phyloP scores from a whole-genome alignment of 2,113 vertebrate species.

The Buteo buteo region DNA sequence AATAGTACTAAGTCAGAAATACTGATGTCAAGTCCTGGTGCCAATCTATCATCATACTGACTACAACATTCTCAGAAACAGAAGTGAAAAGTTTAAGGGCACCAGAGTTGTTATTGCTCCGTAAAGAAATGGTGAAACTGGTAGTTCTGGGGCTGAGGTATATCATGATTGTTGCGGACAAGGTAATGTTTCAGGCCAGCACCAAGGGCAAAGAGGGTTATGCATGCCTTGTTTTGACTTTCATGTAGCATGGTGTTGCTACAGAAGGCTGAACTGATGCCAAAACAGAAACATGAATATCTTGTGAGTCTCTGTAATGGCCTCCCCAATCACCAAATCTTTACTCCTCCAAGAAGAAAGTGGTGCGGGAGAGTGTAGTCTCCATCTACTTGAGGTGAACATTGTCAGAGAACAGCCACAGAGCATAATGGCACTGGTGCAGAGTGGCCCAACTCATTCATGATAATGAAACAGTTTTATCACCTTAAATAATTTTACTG shows the following conservation, averaged over 20 bases:
- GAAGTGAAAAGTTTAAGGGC: background rate
- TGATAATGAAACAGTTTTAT: background rate
- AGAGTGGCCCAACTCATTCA: background rate
- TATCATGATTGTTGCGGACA: background rate
- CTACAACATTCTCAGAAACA: background rate
- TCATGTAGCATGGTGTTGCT: background rate
- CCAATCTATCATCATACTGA: background rate
- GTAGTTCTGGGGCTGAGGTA: background rate
- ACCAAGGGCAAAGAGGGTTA: background rate
- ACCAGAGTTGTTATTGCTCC: background rate
- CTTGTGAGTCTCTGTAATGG: background rate
- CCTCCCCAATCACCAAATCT: background rate
- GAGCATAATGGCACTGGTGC: background rate
- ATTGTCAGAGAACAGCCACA: background rate
- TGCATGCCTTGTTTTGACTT: background rate
- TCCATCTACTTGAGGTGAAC: background rate
- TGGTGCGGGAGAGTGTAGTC: background rate
- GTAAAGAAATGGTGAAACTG: background rate
- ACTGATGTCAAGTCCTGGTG: background rate
- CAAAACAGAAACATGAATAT: background rate
- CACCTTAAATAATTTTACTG: background rate
- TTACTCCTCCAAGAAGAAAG: background rate
- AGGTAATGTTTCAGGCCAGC: background rate
- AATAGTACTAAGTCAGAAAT: background rate
- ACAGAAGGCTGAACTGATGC: background rate